phyloP scores from a whole-genome alignment of 2,888 invertebrate genomes.

The Drosophila koepferae region DNA sequence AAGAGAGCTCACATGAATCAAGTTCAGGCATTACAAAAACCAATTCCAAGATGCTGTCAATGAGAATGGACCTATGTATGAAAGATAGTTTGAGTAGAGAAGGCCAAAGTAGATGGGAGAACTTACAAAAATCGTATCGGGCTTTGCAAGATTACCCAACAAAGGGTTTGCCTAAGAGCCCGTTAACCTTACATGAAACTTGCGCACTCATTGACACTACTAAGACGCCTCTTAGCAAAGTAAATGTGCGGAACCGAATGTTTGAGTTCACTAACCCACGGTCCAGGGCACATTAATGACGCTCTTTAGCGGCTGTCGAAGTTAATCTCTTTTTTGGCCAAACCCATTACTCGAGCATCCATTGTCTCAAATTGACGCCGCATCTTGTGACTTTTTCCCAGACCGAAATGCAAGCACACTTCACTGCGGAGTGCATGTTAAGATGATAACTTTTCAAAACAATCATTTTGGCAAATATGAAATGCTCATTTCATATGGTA shows the following conservation, averaged over 20 bases:
- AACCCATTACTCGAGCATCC: background rate
- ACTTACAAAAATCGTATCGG: background rate
- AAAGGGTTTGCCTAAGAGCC: background rate
- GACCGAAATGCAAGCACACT: constrained; percentile 1
- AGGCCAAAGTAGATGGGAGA: background rate
- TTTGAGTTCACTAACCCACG: background rate
- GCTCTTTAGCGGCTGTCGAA: too few species aligned
- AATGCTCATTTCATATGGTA: background rate
- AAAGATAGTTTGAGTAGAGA: background rate
- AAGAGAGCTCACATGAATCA: background rate
- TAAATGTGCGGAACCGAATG: constrained; percentile 29
- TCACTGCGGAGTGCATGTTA: background rate
- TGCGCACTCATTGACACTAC: background rate
- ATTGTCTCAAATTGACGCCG: background rate
- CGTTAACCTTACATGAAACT: background rate
- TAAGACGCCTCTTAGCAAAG: background rate
- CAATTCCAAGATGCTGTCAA: background rate
- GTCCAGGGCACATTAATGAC: background rate
- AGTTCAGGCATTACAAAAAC: background rate
- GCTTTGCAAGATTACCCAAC: background rate
- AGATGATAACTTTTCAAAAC: constrained; percentile 1
- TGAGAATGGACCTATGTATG: background rate
- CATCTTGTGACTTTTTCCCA: background rate
- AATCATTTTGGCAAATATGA: background rate
- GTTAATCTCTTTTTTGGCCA: background rate